Conservation (phyloP, 2,888 invertebrate species). For the Drosophila paranaensis region DNA sequence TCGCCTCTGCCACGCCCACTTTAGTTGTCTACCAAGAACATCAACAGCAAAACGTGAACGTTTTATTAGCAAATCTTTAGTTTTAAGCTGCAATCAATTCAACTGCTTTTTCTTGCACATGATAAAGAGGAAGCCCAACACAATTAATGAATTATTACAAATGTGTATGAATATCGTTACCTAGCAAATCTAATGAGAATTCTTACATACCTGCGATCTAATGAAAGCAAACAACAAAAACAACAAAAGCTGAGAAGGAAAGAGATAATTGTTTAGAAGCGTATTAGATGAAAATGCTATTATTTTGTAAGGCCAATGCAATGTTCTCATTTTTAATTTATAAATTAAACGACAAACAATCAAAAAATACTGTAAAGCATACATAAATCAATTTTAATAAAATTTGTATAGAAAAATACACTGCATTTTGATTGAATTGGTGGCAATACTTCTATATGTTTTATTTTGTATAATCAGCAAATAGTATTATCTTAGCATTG, state of each 20-base stretch:
- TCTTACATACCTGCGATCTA: constrained; percentile 22
- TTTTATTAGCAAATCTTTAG: constrained; percentile 76
- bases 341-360: constrained; percentile 71
- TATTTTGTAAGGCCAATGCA: constrained; percentile 80
- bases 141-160: constrained; percentile 25
- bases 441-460: background rate
- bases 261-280: constrained; percentile 48
- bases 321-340: constrained; percentile 83
- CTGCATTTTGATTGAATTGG: background rate
- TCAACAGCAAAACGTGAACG: constrained; percentile 38
- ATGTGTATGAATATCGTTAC: constrained; percentile 39
- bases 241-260: constrained; percentile 4
- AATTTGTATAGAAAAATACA: constrained; percentile 61
- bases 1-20: constrained; percentile 60
- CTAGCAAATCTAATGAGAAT: constrained; percentile 61
- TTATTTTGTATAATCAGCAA: too few relatives aligned
- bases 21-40: constrained; percentile 39
- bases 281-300: constrained; percentile 71
- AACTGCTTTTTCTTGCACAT: constrained; percentile 47
- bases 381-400: constrained; percentile 74
- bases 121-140: constrained; percentile 23
- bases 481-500: too few relatives aligned
- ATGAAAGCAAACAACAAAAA: constrained; percentile 10
- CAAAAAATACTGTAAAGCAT: constrained; percentile 71
- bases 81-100: constrained; percentile 54